Percentiles rank a stretch among this genome's conserved stretches.
Conservation (phyloP, 1,140 invertebrate species). For the Euwallacea similis region DNA sequence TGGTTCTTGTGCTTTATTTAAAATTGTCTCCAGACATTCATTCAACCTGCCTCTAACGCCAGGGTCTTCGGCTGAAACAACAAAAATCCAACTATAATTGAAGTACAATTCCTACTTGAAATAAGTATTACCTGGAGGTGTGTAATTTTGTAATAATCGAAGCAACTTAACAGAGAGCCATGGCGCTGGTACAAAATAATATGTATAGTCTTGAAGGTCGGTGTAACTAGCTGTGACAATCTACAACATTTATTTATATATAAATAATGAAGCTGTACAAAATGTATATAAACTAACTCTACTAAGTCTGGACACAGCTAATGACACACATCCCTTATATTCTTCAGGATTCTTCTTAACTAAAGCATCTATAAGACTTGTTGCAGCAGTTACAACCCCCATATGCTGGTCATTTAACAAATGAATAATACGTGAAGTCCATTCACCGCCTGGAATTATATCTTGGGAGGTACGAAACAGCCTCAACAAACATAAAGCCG, state of each 20-base stretch:
- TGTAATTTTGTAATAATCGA: constrained; percentile 96
- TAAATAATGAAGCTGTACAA: constrained; percentile 17
- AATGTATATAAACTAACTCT: constrained; percentile 63
- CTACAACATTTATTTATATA: constrained; percentile 55
- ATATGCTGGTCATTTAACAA: constrained; percentile 98
- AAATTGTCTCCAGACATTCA: constrained; percentile 99
- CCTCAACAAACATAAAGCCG: constrained; percentile 92
- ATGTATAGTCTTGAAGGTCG: constrained; percentile 99
- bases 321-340: constrained; percentile 97
- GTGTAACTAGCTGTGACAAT: constrained; percentile 98
- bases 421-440: constrained; percentile 98
- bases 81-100: constrained; percentile 13
- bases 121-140: constrained; percentile 77
- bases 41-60: constrained; percentile 92
- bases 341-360: constrained; percentile 99
- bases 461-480: constrained; percentile 91
- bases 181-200: constrained; percentile 99
- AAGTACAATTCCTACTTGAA: constrained; percentile 15
- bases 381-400: constrained; percentile 98
- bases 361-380: constrained; percentile 95
- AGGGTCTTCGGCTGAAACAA: constrained; percentile 76
- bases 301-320: constrained; percentile 95
- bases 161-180: constrained; percentile 99
- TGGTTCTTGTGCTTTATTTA: constrained; percentile 99
- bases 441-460: constrained; percentile 96